These are phyloP conservation scores for Hylyphantes graminicola DNA, from an alignment of 1,140 invertebrate species.

Conservation along the genomic window DNA sequence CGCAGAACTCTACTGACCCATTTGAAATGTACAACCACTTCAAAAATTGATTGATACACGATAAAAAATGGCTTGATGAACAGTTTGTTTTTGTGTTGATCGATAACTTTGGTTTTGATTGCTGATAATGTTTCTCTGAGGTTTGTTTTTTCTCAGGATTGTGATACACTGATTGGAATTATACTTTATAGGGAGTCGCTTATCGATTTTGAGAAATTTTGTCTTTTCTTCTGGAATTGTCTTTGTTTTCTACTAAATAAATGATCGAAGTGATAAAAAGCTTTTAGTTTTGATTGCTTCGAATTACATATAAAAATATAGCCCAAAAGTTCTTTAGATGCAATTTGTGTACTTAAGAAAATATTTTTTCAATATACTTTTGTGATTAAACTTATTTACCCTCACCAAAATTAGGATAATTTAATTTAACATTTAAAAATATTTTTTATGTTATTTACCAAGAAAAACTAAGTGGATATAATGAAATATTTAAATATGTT, in stretches of 20 bases:
- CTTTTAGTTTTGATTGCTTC: background rate
- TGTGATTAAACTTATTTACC: no score
- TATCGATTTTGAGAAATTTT: background rate
- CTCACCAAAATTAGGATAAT: no score
- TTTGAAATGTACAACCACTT: slow-evolving; percentile 31
- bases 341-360: no score
- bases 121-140: background rate
- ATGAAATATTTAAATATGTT: no score
- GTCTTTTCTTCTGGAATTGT: background rate
- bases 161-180: background rate
- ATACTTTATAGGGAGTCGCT: slow-evolving; percentile 18
- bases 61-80: slow-evolving; percentile 18
- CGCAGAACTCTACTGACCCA: slow-evolving; percentile 42
- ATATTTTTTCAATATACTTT: no score
- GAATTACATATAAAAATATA: no score
- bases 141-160: slow-evolving; percentile 3
- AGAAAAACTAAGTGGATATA: no score
- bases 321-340: no score
- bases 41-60: slow-evolving; percentile 26
- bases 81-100: background rate
- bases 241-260: background rate
- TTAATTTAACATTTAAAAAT: no score
- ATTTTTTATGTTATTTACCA: no score
- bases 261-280: background rate
- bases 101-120: slow-evolving; percentile 15